Conservation (phyloP, 2,113 vertebrate genomes). For the Kryptolebias marmoratus region DNA sequence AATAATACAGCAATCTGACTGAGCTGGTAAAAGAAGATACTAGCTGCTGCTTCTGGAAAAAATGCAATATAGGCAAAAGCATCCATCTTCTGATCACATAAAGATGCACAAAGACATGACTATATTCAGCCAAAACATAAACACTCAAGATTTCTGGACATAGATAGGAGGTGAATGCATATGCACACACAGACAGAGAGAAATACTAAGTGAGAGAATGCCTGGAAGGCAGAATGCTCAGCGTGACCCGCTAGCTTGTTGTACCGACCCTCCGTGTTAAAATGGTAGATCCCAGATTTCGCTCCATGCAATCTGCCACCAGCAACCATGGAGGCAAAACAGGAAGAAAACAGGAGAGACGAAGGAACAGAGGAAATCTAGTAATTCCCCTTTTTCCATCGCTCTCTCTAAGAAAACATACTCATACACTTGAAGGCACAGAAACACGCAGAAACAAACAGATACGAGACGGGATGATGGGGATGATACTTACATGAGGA, state of each 20-base stretch:
- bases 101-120: conserved; percentile 10
- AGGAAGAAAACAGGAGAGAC: conserved; percentile 47
- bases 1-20: conserved; percentile 14
- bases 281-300: conserved; percentile 75
- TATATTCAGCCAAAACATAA: neutral
- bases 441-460: conserved; percentile 34
- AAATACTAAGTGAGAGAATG: conserved; percentile 25
- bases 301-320: conserved; percentile 62
- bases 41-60: conserved; percentile 32
- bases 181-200: conserved; percentile 12
- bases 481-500: conserved; percentile 95
- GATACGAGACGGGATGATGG: conserved; percentile 43
- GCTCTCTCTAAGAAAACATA: conserved; percentile 9
- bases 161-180: neutral
- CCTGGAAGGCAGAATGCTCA: conserved; percentile 31
- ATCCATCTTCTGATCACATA: conserved; percentile 53
- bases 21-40: conserved; percentile 8
- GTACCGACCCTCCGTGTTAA: conserved; percentile 62
- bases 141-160: conserved; percentile 9
- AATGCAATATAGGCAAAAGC: conserved; percentile 48
- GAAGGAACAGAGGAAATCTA: conserved; percentile 41
- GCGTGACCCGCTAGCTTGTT: conserved; percentile 56
- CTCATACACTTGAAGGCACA: conserved; percentile 5
- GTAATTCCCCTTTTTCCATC: conserved; percentile 4
- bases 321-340: conserved; percentile 69